These are phyloP conservation scores for Epirrhoe tristata DNA, from an alignment of 2,888 invertebrate genomes.

Conservation along the genomic window DNA sequence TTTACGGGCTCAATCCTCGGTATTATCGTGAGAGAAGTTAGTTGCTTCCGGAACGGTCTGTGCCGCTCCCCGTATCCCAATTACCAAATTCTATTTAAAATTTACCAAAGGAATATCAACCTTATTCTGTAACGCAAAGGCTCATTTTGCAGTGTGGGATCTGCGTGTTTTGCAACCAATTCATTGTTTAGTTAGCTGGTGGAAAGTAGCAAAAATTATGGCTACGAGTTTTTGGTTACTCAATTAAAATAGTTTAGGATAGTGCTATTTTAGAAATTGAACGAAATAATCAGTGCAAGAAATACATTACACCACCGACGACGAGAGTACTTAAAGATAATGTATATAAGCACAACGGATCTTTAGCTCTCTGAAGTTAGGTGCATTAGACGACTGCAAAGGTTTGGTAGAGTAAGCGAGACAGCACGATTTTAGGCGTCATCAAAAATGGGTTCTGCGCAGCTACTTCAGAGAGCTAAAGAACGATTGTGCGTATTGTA, in stretches of 20 bases:
- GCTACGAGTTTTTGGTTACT: conserved; percentile 27
- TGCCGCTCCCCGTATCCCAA: conserved; percentile 47
- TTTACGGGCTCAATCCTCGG: conserved; percentile 24
- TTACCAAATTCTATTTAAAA: conserved; percentile 44
- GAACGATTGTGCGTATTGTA: no score
- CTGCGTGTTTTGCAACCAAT: conserved; percentile 32
- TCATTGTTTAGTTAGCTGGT: conserved; percentile 46
- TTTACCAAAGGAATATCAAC: not conserved
- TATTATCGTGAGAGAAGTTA: conserved; percentile 27
- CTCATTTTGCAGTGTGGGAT: conserved; percentile 7
- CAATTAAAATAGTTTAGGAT: conserved; percentile 8
- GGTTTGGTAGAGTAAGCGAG: no score
- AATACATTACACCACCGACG: no score
- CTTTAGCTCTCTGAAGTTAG: no score
- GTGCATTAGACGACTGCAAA: no score
- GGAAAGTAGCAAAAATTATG: conserved; percentile 50
- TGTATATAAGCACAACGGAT: no score
- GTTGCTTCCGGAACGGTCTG: conserved; percentile 27
- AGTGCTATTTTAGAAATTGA: not conserved
- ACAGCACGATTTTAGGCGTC: no score
- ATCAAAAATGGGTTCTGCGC: no score
- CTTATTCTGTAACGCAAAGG: not conserved
- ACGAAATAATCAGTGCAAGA: not conserved
- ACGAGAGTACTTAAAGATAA: no score
- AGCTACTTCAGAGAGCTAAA: no score